Evolutionary conservation across 1,140 invertebrate species (phyloP).

Genomic region (Nebria ingens): DNA sequence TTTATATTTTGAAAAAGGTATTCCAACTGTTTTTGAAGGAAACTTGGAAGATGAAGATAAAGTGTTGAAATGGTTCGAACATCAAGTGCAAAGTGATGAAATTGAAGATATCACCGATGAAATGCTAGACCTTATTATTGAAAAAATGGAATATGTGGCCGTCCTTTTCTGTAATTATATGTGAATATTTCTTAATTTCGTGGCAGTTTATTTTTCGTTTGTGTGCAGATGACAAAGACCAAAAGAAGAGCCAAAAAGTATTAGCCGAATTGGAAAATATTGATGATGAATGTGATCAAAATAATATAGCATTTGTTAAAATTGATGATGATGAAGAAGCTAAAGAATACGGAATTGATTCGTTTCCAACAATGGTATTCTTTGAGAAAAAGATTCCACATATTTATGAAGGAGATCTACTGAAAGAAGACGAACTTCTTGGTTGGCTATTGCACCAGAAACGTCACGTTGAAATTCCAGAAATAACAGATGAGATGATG

Average conservation of each 20-base stretch:
- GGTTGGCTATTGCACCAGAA: conserved; percentile 85
- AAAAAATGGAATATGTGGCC: conserved; percentile 78
- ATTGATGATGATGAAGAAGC: conserved; percentile 82
- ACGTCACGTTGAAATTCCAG: conserved; percentile 81
- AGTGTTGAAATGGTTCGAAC: conserved; percentile 76
- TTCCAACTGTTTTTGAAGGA: conserved; percentile 78
- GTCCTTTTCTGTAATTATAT: conserved; percentile 87
- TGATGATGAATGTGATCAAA: conserved; percentile 86
- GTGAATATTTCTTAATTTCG: conserved; percentile 37
- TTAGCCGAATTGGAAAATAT: conserved; percentile 84
- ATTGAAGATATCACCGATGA: conserved; percentile 91
- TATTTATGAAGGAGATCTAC: conserved; percentile 82
- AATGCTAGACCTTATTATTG: conserved; percentile 85
- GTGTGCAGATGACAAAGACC: conserved; percentile 77
- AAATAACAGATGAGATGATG: conserved; percentile 89
- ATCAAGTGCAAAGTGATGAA: conserved; percentile 78
- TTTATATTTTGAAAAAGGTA: conserved; percentile 85
- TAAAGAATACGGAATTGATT: conserved; percentile 80
- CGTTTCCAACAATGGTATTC: conserved; percentile 68
- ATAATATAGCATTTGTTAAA: conserved; percentile 87
- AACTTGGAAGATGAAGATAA: conserved; percentile 86
- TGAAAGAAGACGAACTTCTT: conserved; percentile 81
- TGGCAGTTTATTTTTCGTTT: background rate
- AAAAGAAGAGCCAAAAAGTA: conserved; percentile 82
- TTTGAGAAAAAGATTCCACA: conserved; percentile 83